These are phyloP conservation scores for Catharus fuscescens DNA, from an alignment of 2,113 vertebrate genomes.

Conservation along the genomic window DNA sequence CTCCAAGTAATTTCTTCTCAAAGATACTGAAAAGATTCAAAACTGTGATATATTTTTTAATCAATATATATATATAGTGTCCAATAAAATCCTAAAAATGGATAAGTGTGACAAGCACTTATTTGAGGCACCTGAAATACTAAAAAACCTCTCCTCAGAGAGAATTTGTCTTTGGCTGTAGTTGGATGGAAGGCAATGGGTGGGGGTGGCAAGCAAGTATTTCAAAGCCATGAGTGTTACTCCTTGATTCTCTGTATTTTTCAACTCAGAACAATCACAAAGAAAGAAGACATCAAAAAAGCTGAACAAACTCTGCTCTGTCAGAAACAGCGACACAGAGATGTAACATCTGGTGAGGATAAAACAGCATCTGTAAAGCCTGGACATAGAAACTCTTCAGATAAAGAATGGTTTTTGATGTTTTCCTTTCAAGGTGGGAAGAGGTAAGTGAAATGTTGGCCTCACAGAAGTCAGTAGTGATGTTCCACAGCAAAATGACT, in stretches of 20 bases:
- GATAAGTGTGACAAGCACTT: not conserved
- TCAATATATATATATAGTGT: conserved; percentile 17
- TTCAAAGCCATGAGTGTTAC: conserved; percentile 14
- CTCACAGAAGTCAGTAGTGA: not conserved
- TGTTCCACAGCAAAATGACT: not conserved
- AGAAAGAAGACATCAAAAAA: not conserved
- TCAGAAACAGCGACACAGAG: not conserved
- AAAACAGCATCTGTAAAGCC: not conserved
- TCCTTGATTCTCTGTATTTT: conserved; percentile 38
- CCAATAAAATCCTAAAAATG: conserved; percentile 32
- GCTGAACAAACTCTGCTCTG: not conserved
- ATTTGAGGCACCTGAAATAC: not conserved
- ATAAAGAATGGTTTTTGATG: not conserved
- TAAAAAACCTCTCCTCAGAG: not conserved
- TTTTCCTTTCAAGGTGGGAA: not conserved
- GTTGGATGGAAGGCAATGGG: not conserved
- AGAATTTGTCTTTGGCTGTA: not conserved
- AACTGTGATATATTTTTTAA: conserved; percentile 37
- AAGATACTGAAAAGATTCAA: conserved; percentile 72
- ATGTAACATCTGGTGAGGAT: not conserved
- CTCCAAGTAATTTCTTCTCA: conserved; percentile 70
- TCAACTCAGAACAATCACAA: conserved; percentile 10
- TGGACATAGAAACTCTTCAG: not conserved
- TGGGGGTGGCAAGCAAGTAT: not conserved
- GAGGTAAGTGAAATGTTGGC: not conserved